phyloP scores from a whole-genome alignment of 2,797 vertebrate species.

The Malacoraja senta region DNA sequence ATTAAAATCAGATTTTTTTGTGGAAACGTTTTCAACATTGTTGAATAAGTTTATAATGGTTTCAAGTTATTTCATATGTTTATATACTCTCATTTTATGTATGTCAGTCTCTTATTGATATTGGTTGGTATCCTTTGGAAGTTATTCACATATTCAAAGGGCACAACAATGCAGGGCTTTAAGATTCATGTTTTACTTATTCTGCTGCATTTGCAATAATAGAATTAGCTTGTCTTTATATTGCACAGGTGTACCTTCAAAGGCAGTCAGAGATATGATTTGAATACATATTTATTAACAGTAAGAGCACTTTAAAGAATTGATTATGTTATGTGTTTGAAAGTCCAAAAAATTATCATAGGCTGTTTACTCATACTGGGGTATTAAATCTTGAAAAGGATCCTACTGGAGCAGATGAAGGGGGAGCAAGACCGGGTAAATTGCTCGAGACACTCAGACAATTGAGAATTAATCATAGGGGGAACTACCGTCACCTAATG shows the following conservation, averaged over 20 bases:
- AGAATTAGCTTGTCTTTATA: slow-evolving; percentile 5
- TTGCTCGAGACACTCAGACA: slow-evolving; percentile 93
- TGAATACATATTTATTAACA: slow-evolving; percentile 12
- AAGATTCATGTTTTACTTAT: background rate
- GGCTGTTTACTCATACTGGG: slow-evolving; percentile 80
- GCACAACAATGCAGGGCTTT: background rate
- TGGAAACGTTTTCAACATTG: background rate
- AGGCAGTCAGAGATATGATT: background rate
- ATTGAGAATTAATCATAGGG: slow-evolving; percentile 95
- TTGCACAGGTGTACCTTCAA: slow-evolving; percentile 12
- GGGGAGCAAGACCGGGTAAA: slow-evolving; percentile 70
- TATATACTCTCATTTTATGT: background rate
- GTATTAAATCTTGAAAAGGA: slow-evolving; percentile 89
- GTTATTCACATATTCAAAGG: background rate
- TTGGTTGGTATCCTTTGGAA: slow-evolving; percentile 8
- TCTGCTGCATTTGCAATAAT: background rate
- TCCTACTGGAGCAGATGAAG: slow-evolving; percentile 70
- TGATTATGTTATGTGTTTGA: slow-evolving; percentile 12
- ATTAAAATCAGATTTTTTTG: background rate
- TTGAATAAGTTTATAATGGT: background rate
- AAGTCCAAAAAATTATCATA: slow-evolving; percentile 39
- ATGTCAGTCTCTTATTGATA: background rate
- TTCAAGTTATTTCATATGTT: slow-evolving; percentile 13
- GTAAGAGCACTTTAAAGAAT: slow-evolving; percentile 10
- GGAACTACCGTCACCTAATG: slow-evolving; percentile 89